Conservation (phyloP, 2,797 vertebrate genomes). For the Hyperoplus immaculatus region DNA sequence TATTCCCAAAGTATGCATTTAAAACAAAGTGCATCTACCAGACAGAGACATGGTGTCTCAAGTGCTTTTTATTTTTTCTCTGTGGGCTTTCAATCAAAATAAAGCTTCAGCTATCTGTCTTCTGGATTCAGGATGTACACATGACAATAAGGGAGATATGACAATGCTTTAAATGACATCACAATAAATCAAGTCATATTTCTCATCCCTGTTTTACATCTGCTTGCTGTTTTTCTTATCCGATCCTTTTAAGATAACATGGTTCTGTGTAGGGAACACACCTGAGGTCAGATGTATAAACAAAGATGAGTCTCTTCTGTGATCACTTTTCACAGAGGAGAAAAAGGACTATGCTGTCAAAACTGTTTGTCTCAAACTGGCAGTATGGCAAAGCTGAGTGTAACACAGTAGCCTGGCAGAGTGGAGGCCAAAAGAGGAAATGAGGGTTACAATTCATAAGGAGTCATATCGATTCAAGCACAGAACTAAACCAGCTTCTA, state of each 20-base stretch:
- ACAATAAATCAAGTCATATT: slow-evolving; percentile 1
- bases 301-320: background rate
- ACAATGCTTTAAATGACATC: background rate
- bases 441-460: slow-evolving; percentile 1
- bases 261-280: background rate
- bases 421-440: slow-evolving; percentile 21
- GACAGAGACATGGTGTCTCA: background rate
- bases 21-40: slow-evolving; percentile 19
- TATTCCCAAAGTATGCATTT: slow-evolving; percentile 16
- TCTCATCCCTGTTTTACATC: background rate
- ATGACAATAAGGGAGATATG: slow-evolving; percentile 1
- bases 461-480: slow-evolving; percentile 14
- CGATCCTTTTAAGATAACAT: background rate
- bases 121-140: background rate
- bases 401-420: background rate
- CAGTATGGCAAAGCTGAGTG: background rate
- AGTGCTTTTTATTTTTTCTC: background rate
- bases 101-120: background rate
- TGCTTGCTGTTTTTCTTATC: background rate
- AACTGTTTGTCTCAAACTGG: slow-evolving; percentile 2
- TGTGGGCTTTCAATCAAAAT: slow-evolving; percentile 1
- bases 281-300: slow-evolving; percentile 6
- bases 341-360: slow-evolving; percentile 2
- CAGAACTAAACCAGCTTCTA: background rate
- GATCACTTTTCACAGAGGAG: background rate